Percentiles rank a stretch among this genome's conserved stretches.
Evolutionary conservation across 2,888 invertebrate genomes (phyloP).

Genomic region (Teinopalpus imperialis): DNA sequence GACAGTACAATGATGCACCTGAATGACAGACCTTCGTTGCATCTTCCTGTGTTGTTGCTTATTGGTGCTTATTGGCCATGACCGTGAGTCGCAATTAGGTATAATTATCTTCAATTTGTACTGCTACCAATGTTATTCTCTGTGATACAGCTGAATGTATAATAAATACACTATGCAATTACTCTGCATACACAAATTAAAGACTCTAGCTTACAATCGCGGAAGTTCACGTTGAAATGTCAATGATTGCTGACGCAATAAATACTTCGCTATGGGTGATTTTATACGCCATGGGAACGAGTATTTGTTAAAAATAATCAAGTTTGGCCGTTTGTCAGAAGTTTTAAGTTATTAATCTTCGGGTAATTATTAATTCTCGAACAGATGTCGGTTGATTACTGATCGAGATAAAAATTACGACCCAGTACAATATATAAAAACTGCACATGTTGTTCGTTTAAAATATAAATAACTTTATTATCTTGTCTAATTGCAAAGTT

Average conservation of each 20-base stretch:
- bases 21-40: constrained; percentile 48
- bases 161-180: constrained; percentile 55
- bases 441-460: constrained; percentile 42
- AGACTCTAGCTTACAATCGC: constrained; percentile 34
- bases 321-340: constrained; percentile 11
- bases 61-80: constrained; percentile 81
- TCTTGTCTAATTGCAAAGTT: constrained; percentile 76
- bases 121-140: constrained; percentile 69
- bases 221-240: constrained; percentile 22
- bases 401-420: constrained; percentile 58
- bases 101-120: constrained; percentile 79
- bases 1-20: constrained; percentile 16
- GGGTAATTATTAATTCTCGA: constrained; percentile 20
- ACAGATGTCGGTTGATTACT: constrained; percentile 32
- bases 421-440: constrained; percentile 42
- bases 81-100: constrained; percentile 77
- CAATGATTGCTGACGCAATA: constrained; percentile 11
- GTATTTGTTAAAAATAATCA: constrained; percentile 10
- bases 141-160: constrained; percentile 57
- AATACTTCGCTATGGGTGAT: constrained; percentile 13
- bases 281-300: constrained; percentile 4
- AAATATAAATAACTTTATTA: constrained; percentile 48
- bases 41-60: constrained; percentile 73
- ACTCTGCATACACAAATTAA: constrained; percentile 63
- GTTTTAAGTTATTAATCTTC: constrained; percentile 7